These are phyloP conservation scores for Serinus canaria DNA, from an alignment of 2,113 vertebrate genomes.

Conservation along the genomic window DNA sequence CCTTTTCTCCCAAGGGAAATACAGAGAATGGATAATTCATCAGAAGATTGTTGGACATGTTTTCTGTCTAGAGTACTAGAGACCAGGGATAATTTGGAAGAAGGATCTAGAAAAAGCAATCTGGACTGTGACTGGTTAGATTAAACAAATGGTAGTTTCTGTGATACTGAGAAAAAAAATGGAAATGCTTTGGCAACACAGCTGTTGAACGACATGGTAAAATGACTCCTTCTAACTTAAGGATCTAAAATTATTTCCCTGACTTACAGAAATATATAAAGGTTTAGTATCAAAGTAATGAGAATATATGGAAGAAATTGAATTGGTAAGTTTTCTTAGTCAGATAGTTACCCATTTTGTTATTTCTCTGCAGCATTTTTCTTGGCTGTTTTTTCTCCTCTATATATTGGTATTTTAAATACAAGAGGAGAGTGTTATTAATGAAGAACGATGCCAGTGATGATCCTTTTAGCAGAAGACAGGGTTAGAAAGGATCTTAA, in stretches of 20 bases:
- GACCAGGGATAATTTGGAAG: neutral
- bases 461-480: neutral
- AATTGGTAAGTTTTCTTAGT: neutral
- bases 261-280: neutral
- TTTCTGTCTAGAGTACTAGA: neutral
- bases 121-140: neutral
- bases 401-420: neutral
- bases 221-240: neutral
- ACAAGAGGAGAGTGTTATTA: neutral
- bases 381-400: neutral
- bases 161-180: neutral
- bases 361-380: neutral
- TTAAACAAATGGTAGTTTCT: conserved; percentile 12
- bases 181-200: neutral
- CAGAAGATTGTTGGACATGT: neutral
- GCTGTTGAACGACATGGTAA: neutral
- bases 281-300: neutral
- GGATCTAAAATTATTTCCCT: neutral
- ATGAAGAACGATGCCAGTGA: neutral
- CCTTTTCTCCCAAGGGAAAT: neutral
- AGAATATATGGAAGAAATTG: neutral
- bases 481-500: neutral
- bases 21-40: neutral
- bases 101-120: conserved; percentile 1
- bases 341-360: neutral